Evolutionary conservation across 2,113 vertebrate genomes (phyloP), one percentile per base, ranked within the genome.

Genomic region (Natator depressus): DNA sequence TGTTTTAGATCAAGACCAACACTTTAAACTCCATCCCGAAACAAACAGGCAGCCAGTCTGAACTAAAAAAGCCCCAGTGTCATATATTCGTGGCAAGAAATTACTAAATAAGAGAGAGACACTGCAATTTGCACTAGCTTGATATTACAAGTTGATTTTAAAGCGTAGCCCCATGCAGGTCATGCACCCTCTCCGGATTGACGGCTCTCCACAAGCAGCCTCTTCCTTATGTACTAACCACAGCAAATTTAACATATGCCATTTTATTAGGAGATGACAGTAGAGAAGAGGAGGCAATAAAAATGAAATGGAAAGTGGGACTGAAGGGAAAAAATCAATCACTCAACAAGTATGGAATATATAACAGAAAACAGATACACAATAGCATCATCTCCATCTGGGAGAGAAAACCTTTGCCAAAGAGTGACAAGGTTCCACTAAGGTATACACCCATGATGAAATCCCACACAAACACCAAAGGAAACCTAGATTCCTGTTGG

Each of bases 311-410:
- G 87, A 80, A 90, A 92, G 13, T 0, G 90, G 29, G 49, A n/a
- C 53, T 82, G 87, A 11, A 31, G 62, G 9, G 25, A 27, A 47
- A 69, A 96, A 95, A 96, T 88, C 82, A 92, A 93, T 95, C 95
- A 93, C 82, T 91, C 72, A 93, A 87, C 85, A 93, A 80, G 62
- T 89, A 42, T 10, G 13, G 76, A 69, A 69, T 79, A 93, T 93
- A 80, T 90, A 95, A 81, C 55, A 89, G 94, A 55, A 90, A 92
- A 85, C 1, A 25, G 87, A 88, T 86, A 92, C 80, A 82, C 20
- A 51, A 84, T 5, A 57, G 59, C 82, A 89, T 82, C 51, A 84
- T 78, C 57, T 42, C 49, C 59, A 59, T 50, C 80, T 46, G 46
- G 49, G 87, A 59, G 59, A 78, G 50, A 59, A 87, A 85, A 90